Evolutionary conservation across 2,888 invertebrate species (phyloP), one percentile per base, ranked within the genome.

Genomic region (Acrobasis repandana): DNA sequence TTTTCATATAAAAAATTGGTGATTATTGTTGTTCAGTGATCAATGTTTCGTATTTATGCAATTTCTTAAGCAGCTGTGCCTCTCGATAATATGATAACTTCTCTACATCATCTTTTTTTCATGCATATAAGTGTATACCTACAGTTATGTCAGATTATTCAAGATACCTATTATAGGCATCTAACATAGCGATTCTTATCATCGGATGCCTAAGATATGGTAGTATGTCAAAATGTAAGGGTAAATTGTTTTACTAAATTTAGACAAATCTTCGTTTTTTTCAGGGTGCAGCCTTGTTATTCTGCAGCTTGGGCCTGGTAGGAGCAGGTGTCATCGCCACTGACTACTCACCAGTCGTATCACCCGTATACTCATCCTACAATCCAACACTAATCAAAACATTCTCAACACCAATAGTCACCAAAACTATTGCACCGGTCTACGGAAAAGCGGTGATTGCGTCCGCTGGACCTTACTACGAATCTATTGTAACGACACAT

Each of bases 391-490:
- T 57, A 2, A 43, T 46, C n/a, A 56, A 56, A 28, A 60, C 75
- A 56, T 56, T 67, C 61, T 59, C 70, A 51, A 67, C 70, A 50
- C 67, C 70, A 34, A 49, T 59, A 28, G 56, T 60, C 58, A 66
- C 69, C 64, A 50, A 69, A 60, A 9, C 61, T 56, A 6, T 58
- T 1, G 18, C 34, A 9, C 52, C 52, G 16, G 36, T 36, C 6
- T 34, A 20, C 5, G n/a, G 20, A 3, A 50, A 50, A 50, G 20
- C 50, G 0, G 20, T 50, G 2, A 50, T 50, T 20, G 33, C 46
- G 9, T 46, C 60, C 20, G 68, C 72, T 33, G 67, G 72, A 5
- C 76, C 76, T 4, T 65, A 73, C 15, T 75, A 79, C 49, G 73
- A 77, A 63, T 64, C 72, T 1, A 57, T 68, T 18, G 14, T 71